These are phyloP conservation scores for Leptinotarsa juncta DNA, from an alignment of 2,888 invertebrate genomes.

Conservation along the genomic window DNA sequence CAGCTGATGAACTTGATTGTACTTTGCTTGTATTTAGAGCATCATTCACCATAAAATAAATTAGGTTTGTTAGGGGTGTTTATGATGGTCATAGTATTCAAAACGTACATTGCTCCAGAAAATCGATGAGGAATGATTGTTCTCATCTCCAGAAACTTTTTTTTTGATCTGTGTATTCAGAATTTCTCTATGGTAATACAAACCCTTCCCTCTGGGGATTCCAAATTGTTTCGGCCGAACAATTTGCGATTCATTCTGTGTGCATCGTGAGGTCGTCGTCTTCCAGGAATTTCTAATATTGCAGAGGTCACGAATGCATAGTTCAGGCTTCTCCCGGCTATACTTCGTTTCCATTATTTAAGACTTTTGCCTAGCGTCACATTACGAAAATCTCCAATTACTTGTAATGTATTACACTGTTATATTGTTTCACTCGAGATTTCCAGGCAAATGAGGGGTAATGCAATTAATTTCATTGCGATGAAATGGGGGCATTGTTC, in stretches of 20 bases:
- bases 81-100: too few species aligned
- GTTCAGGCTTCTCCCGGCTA: constrained; percentile 9
- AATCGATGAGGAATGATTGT: too few species aligned
- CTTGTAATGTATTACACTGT: constrained; percentile 30
- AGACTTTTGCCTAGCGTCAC: constrained; percentile 32
- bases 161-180: neutral
- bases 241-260: neutral
- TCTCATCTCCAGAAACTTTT: too few species aligned
- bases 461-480: constrained; percentile 7
- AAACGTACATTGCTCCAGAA: too few species aligned
- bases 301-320: constrained; percentile 10
- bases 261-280: neutral
- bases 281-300: constrained; percentile 27
- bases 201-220: neutral
- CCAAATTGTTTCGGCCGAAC: neutral
- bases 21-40: too few species aligned
- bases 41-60: too few species aligned
- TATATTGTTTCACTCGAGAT: constrained; percentile 22
- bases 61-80: too few species aligned
- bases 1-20: too few species aligned
- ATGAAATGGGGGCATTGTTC: too few species aligned
- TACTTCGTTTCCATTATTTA: constrained; percentile 36
- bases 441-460: neutral
- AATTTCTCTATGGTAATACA: too few species aligned
- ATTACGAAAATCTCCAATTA: constrained; percentile 39